Percentiles rank a stretch among this genome's conserved stretches.
phyloP scores from a whole-genome alignment of 2,113 vertebrate species.

The Plotosus lineatus region DNA sequence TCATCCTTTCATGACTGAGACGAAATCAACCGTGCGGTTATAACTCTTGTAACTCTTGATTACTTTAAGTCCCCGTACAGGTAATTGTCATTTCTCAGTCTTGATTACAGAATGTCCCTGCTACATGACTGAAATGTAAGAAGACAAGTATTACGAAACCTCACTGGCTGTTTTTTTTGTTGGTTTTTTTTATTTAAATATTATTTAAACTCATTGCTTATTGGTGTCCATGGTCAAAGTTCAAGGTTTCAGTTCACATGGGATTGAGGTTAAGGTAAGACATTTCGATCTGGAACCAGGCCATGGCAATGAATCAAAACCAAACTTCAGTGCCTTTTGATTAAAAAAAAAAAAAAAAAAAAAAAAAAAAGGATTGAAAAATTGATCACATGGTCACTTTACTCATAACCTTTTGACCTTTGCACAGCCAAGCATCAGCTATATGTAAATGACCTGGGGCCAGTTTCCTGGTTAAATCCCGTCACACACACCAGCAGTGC shows the following conservation, averaged over 20 bases:
- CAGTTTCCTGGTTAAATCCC: neutral
- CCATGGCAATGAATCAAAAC: neutral
- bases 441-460: neutral
- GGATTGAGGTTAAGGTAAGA: neutral
- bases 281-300: neutral
- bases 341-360: too few species aligned
- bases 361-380: too few species aligned
- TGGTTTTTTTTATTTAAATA: neutral
- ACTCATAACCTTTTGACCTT: neutral
- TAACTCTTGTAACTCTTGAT: conserved; percentile 16
- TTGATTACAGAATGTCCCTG: neutral
- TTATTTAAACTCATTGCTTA: neutral
- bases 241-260: neutral
- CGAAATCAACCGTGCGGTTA: neutral
- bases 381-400: neutral
- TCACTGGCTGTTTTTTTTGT: too few species aligned
- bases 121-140: neutral
- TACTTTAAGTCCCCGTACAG: conserved; percentile 11
- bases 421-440: neutral
- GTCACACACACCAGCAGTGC: neutral
- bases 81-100: conserved; percentile 1
- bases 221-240: neutral
- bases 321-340: neutral
- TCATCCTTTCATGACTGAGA: neutral
- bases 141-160: neutral